These are phyloP conservation scores for Tricholaema leucomelas DNA, from an alignment of 2,113 vertebrate species.

Conservation along the genomic window DNA sequence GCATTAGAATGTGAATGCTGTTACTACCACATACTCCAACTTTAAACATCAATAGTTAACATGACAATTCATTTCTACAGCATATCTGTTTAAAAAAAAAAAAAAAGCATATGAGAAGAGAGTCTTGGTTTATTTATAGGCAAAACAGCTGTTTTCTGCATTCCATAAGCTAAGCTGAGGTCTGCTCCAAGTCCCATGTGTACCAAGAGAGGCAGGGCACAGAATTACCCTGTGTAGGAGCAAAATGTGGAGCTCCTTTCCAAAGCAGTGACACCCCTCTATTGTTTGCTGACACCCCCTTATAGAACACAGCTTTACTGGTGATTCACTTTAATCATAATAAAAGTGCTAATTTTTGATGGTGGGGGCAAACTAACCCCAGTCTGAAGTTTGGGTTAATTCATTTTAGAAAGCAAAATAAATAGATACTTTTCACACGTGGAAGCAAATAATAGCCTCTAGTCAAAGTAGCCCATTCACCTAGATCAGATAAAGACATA, in stretches of 20 bases:
- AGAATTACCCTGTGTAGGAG: neutral
- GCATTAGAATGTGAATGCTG: neutral
- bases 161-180: neutral
- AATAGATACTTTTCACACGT: neutral
- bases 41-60: neutral
- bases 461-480: neutral
- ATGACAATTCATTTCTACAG: neutral
- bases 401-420: neutral
- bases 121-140: slow-evolving; percentile 49
- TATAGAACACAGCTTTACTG: neutral
- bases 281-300: neutral
- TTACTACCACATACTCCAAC: neutral
- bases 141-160: slow-evolving; percentile 52
- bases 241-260: neutral
- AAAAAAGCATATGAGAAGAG: neutral
- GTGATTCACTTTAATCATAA: neutral
- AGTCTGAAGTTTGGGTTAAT: neutral
- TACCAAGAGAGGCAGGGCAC: neutral
- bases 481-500: neutral
- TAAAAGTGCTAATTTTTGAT: neutral
- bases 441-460: neutral
- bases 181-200: neutral
- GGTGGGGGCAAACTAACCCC: neutral
- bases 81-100: neutral
- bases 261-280: neutral